Percentiles rank a stretch among this genome's conserved stretches.
Evolutionary conservation across 2,888 invertebrate genomes (phyloP).

Genomic region (Nipponacmea schrenckii): DNA sequence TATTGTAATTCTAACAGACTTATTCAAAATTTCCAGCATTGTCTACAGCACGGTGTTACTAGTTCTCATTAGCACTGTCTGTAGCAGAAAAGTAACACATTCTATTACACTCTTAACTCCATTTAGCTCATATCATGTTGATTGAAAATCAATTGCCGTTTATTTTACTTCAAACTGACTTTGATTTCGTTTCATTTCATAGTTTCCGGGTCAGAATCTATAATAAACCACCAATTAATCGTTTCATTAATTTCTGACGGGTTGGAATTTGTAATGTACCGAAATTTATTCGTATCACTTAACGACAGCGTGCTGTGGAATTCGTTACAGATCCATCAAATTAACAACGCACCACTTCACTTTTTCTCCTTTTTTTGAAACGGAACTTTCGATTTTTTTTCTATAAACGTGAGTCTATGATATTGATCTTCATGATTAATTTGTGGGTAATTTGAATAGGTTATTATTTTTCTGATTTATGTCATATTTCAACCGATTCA

Average conservation of each 20-base stretch:
- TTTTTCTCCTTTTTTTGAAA: slow-evolving; percentile 1
- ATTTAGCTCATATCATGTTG: background rate
- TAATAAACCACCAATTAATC: background rate
- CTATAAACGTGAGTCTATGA: slow-evolving; percentile 1
- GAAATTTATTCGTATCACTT: background rate
- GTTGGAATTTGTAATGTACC: background rate
- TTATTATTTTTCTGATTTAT: too few relatives aligned
- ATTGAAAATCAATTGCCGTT: background rate
- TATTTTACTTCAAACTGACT: background rate
- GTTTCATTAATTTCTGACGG: background rate
- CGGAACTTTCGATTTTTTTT: background rate
- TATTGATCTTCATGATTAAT: too few relatives aligned
- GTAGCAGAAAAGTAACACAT: background rate
- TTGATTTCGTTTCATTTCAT: background rate
- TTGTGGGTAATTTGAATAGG: too few relatives aligned
- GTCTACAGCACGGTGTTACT: too few relatives aligned
- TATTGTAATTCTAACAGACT: too few relatives aligned
- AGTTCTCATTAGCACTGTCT: background rate
- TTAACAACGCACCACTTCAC: background rate
- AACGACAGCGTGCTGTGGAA: background rate
- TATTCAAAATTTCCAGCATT: too few relatives aligned
- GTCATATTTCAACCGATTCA: too few relatives aligned
- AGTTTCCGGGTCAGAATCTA: background rate
- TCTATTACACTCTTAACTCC: too few relatives aligned
- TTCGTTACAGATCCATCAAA: background rate